A percentile compares a stretch with the other conserved stretches of the same genome.
Evolutionary conservation across 2,113 vertebrate genomes (phyloP).

Genomic region (Gorsachius goisagi): DNA sequence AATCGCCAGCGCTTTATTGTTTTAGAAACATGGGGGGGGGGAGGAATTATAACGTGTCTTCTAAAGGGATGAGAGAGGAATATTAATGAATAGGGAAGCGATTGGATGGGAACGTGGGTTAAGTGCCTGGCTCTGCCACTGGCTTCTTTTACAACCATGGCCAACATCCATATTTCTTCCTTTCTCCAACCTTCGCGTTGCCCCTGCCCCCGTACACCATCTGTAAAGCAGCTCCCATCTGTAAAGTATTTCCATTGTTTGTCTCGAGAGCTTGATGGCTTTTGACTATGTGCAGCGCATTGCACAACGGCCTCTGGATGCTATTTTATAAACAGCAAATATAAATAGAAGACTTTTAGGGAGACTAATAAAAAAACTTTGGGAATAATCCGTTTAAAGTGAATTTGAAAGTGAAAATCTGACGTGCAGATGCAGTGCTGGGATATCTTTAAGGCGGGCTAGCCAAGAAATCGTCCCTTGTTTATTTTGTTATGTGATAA

Average conservation of each 20-base stretch:
- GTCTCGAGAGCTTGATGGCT: slow-evolving; percentile 39
- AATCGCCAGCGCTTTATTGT: accelerated
- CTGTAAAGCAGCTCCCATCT: slow-evolving; percentile 28
- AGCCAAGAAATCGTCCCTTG: slow-evolving; percentile 29
- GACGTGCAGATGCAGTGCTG: slow-evolving; percentile 28
- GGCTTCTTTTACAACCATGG: slow-evolving; percentile 2
- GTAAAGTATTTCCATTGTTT: slow-evolving; percentile 50
- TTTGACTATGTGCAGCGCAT: background rate
- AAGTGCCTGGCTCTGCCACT: slow-evolving; percentile 34
- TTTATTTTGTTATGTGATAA: slow-evolving; percentile 63
- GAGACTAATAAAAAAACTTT: slow-evolving; percentile 1
- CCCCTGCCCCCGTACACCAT: background rate
- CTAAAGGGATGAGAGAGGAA: background rate
- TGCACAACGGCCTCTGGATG: slow-evolving; percentile 48
- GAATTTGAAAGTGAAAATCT: slow-evolving; percentile 58
- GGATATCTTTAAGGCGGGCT: background rate
- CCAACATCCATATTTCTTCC: slow-evolving; percentile 19
- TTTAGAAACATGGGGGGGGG: background rate
- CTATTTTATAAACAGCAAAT: slow-evolving; percentile 39
- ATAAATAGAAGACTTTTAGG: slow-evolving; percentile 52
- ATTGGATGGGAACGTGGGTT: background rate
- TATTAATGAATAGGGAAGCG: slow-evolving; percentile 8
- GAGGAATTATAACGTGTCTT: background rate
- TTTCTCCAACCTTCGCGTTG: background rate
- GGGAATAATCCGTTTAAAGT: slow-evolving; percentile 42